Base-by-base conservation (phyloP, 2,113 vertebrate genomes). In the Dascyllus trimaculatus region DNA sequence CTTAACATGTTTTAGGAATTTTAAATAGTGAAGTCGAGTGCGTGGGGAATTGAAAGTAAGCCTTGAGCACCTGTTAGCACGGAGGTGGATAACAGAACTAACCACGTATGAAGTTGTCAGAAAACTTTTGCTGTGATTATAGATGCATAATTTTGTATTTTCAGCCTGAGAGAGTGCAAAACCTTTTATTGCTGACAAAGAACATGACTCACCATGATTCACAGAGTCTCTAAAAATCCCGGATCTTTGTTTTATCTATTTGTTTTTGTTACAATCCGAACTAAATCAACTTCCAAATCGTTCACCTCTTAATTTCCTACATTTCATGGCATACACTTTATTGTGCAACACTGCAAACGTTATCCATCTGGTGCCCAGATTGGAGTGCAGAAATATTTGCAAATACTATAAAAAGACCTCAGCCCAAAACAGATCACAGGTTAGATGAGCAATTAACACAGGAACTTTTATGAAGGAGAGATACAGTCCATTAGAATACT, bases 111-210 rank as follows among this genome's bases (percentile, higher is more conserved):
- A 35, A 35, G 32, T 35, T 35, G 32, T 35, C 11, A 49, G 48
- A 49, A 49, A 49, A 49, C 48, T 49, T 49, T 19, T 43, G 11
- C 3, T 14, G 40, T 15, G 48, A 49, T 49, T 19, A 9, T 17
- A 49, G 19, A 49, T 19, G 4, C 8, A 49, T 49, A 19, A 8
- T n/a, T 49, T 8, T 8, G 17, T 49, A 49, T 49, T 49, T 49
- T 19, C 48, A 72, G 18, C 3, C 15, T 3, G 18, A 43, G 21
- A 52, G 38, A 15, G 40, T 43, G 11, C 11, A 21, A 73, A 43
- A 57, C n/a, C 17, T 26, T 43, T 45, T 65, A 14, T 17, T 35
- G 65, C 49, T 78, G 54, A 78, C 57, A 25, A n/a, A 11, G n/a
- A 67, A 40, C 6, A 51, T 29, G 29, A 61, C 49, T 70, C 38